phyloP scores from a whole-genome alignment of 2,888 invertebrate genomes.

The Drosophila antonietae region DNA sequence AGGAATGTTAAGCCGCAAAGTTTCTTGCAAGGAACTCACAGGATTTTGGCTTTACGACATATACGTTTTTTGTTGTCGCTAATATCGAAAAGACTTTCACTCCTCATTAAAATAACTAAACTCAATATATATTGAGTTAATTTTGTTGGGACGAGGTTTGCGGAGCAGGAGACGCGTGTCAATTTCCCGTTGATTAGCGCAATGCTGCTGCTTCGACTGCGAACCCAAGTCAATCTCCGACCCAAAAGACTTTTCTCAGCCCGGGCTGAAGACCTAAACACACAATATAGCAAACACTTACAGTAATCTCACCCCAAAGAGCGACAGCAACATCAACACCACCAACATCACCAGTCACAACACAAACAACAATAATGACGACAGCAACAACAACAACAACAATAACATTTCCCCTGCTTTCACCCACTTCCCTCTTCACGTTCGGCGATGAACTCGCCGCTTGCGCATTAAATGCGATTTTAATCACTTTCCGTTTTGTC shows the following conservation, averaged over 20 bases:
- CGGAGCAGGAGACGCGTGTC: conserved; percentile 37
- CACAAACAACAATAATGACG: conserved; percentile 14
- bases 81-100: conserved; percentile 18
- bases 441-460: conserved; percentile 36
- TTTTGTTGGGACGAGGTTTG: background rate
- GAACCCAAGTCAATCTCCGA: conserved; percentile 36
- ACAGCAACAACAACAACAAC: conserved; percentile 16
- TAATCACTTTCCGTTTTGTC: conserved; percentile 79
- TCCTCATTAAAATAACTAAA: conserved; percentile 36
- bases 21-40: background rate
- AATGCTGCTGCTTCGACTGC: conserved; percentile 35
- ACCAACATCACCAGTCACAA: conserved; percentile 26
- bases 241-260: background rate
- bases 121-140: conserved; percentile 29
- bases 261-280: conserved; percentile 43
- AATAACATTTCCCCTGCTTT: conserved; percentile 18
- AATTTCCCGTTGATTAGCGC: conserved; percentile 72
- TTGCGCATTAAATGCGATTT: conserved; percentile 80
- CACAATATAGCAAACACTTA: conserved; percentile 51
- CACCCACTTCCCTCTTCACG: conserved; percentile 8
- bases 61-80: conserved; percentile 27
- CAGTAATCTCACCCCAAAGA: conserved; percentile 29
- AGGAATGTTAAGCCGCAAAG: conserved; percentile 8
- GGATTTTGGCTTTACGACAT: conserved; percentile 12
- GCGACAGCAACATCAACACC: conserved; percentile 17